phyloP scores from a whole-genome alignment of 2,113 vertebrate genomes.

The Oncorhynchus nerka region DNA sequence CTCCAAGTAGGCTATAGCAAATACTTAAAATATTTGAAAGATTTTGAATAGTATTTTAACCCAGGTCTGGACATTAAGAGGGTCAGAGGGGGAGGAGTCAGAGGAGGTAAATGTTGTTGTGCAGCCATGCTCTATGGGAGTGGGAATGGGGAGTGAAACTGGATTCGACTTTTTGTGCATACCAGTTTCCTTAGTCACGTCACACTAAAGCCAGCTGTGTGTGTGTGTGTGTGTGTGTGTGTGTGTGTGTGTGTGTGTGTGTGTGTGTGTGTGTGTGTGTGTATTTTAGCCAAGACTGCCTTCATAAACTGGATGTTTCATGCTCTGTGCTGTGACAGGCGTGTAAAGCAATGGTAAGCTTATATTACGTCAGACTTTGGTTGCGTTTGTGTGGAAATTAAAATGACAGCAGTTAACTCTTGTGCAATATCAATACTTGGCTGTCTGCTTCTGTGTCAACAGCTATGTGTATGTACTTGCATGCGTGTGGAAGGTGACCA shows the following conservation, averaged over 20 bases:
- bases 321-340: too few species aligned
- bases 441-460: not conserved
- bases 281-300: too few species aligned
- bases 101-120: conserved; percentile 1
- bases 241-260: too few species aligned
- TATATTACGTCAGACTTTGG: conserved; percentile 39
- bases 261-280: too few species aligned
- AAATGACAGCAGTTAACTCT: too few species aligned
- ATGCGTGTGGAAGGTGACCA: not conserved
- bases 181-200: conserved; percentile 11
- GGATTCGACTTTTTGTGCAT: not conserved
- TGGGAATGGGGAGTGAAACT: not conserved
- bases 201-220: conserved; percentile 6
- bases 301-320: too few species aligned
- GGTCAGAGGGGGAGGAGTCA: conserved; percentile 1
- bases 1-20: too few species aligned
- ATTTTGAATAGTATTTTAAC: too few species aligned
- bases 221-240: too few species aligned
- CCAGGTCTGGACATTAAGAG: conserved; percentile 20
- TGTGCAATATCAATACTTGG: not conserved
- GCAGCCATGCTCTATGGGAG: not conserved
- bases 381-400: not conserved
- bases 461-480: not conserved
- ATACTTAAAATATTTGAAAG: too few species aligned
- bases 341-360: not conserved